Evolutionary conservation across 1,140 invertebrate genomes (phyloP), one percentile per base, ranked within the genome.

Genomic region (Drosophila mojavensis): DNA sequence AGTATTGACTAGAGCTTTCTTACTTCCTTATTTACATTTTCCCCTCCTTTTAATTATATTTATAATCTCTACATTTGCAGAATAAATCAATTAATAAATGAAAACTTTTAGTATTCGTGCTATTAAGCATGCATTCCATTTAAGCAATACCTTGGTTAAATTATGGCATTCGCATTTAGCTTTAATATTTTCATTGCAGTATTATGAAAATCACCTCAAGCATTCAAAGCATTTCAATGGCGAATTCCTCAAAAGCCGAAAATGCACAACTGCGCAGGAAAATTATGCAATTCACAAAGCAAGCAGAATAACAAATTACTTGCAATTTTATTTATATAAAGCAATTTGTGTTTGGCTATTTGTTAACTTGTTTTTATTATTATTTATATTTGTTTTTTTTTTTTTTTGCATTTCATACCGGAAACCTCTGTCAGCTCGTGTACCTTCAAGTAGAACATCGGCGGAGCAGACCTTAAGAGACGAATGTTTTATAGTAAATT

Each of bases 371-470:
- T 75, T 43, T 69, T 53, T 41, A 4, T 58, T 33, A 39, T 53
- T 41, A 4, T 58, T 41, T 45, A 48, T 64, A 17, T 30, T 60
- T 60, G 17, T 15, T 45, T 3, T 30, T 64, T n/a, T 30, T 60
- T 60, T n/a, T 15, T 45, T 3, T 30, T 45, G 6, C 4, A 2
- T 45, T n/a, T 17, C 43, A 4, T 13, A 3, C 26, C 79, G 82
- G 82, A 85, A 86, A 69, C 82, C 79, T 88, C 72, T 88, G 82
- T 88, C 79, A 86, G 86, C 82, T 67, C 67, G 72, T 39, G 26
- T 82, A 82, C 69, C 74, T 81, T 60, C 74, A 78, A 75, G 66
- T 61, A 50, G 75, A 78, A 74, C 30, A 59, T 48, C 54, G 66
- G 71, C 41, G 51, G 28, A 61, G 43, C 28, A 58, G 48, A 47